Base-by-base conservation (phyloP, 2,797 vertebrate genomes). In the Danio tinwini region DNA sequence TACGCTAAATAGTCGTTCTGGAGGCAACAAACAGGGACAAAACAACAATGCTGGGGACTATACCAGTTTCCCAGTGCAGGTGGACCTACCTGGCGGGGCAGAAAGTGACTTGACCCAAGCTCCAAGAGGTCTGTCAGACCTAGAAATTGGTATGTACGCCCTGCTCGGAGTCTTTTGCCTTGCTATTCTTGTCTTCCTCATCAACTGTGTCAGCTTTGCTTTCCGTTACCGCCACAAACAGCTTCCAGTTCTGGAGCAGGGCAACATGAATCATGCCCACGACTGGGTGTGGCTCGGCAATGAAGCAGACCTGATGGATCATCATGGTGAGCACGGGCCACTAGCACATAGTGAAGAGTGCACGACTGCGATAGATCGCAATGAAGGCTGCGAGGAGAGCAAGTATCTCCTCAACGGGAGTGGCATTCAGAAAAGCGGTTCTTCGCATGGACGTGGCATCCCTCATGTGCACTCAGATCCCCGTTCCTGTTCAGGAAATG, bases 251-350 rank as follows among this genome's bases (percentile, higher is more conserved):
- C 93, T 96, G 0, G 96, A 98, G 86, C 95, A 97, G 58, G 96
- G 95, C 85, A 97, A 95, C 90, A 95, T 97, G 88, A 98, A 98
- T 82, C 98, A 99, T 69, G 97, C 97, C 79, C 98, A 98, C 1
- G 98, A 98, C 85, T 99, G 97, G 97, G 97, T 98, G 78, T 98
- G 97, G 96, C 95, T 98, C 2, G 96, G 96, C 74, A 97, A 97
- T 1, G 96, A 97, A 87, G 95, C 96, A 0, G 97, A 98, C 82
- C 94, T 98, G 11, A 83, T 98, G 86, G 95, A 96, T 56, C 96
- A 95, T 84, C 94, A 93, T 85, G 0, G 93, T 5, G 95, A 97
- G 86, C 92, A 96, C 87, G 92, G 95, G 64, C 94, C 93, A 0
- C 92, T 94, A 16, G 91, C 95, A 0, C 94, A 93, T 0, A 78